Evolutionary conservation across 2,888 invertebrate species (phyloP).

Genomic region (Andrena haemorrhoa): DNA sequence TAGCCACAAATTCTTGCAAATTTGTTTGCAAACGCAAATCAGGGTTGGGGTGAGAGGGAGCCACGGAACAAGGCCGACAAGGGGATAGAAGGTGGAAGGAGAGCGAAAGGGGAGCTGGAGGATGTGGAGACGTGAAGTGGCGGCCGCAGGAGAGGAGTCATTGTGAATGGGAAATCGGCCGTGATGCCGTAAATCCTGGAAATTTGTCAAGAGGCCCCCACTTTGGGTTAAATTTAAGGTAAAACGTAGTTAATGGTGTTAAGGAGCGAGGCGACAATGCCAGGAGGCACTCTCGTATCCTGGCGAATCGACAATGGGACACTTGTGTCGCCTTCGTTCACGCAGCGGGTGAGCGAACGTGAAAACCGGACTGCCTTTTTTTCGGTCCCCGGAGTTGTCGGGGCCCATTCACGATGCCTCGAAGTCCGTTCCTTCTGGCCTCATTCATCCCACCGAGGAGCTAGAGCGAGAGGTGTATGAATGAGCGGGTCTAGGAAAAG

Average conservation of each 20-base stretch:
- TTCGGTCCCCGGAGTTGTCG: conserved; percentile 32
- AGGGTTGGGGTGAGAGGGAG: conserved; percentile 13
- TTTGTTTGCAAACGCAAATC: background rate
- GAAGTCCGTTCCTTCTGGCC: conserved; percentile 55
- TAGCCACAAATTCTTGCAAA: conserved; percentile 25
- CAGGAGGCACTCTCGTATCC: conserved; percentile 74
- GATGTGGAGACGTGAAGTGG: conserved; percentile 47
- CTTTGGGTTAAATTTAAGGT: conserved; percentile 83
- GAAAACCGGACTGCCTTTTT: conserved; percentile 70
- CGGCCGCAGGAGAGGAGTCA: conserved; percentile 57
- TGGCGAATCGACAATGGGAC: conserved; percentile 78
- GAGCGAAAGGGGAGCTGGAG: conserved; percentile 20
- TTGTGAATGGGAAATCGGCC: conserved; percentile 73
- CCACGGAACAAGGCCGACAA: background rate
- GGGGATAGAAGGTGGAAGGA: conserved; percentile 29
- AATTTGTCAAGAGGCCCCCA: conserved; percentile 84
- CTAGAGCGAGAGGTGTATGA: conserved; percentile 48
- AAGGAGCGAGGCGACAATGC: conserved; percentile 79
- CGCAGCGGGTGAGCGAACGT: conserved; percentile 64
- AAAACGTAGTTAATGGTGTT: conserved; percentile 84
- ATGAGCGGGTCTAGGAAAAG: conserved; percentile 57
- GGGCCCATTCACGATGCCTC: conserved; percentile 27
- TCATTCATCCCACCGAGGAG: conserved; percentile 59
- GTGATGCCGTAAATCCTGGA: conserved; percentile 76
- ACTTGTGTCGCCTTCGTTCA: conserved; percentile 80